These are phyloP conservation scores for Homalodisca vitripennis DNA, from an alignment of 1,140 invertebrate species.

Conservation along the genomic window DNA sequence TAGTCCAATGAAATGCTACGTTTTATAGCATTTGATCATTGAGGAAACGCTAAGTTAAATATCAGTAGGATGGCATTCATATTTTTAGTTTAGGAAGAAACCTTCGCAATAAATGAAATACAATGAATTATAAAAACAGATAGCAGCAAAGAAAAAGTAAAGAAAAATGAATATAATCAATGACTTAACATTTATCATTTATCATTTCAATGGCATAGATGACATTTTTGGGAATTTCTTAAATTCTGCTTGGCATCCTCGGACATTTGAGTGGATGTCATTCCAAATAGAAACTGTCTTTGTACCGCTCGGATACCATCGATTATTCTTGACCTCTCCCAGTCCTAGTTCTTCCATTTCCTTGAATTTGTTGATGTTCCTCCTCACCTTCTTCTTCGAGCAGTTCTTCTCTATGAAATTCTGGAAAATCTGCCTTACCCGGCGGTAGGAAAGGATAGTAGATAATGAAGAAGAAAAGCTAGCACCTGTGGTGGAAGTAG, in stretches of 20 bases:
- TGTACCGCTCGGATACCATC: neutral
- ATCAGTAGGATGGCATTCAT: too few species aligned
- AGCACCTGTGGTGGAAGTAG: neutral
- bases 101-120: too few species aligned
- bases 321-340: constrained; percentile 1
- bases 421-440: neutral
- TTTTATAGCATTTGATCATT: too few species aligned
- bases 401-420: neutral
- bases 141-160: too few species aligned
- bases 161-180: too few species aligned
- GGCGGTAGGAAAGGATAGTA: neutral
- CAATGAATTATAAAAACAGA: too few species aligned
- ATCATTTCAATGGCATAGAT: too few species aligned
- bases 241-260: neutral
- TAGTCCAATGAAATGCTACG: too few species aligned
- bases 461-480: neutral
- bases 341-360: constrained; percentile 20
- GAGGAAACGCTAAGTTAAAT: too few species aligned
- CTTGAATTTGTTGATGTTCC: neutral
- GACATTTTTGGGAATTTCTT: neutral
- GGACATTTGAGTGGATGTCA: neutral
- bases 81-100: too few species aligned
- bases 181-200: too few species aligned
- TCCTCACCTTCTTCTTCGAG: neutral
- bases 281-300: constrained; percentile 1